A percentile compares a stretch with the other conserved stretches of the same genome.
Conservation (phyloP, 2,797 vertebrate genomes). For the Lindbergichthys nudifrons region DNA sequence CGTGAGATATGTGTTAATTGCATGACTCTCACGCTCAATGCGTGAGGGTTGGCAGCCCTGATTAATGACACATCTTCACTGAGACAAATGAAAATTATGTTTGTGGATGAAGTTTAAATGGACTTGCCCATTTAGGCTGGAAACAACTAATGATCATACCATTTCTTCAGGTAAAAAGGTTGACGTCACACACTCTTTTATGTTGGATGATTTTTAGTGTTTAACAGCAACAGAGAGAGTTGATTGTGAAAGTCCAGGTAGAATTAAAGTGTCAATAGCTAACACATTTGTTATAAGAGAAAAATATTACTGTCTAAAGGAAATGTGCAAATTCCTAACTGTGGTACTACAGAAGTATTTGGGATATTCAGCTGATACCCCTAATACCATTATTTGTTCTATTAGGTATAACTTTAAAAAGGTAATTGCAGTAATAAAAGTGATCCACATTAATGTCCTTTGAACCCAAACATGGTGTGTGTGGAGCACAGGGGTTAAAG, state of each 20-base stretch:
- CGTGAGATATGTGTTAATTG: too few relatives aligned
- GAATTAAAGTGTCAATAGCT: neutral
- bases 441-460: neutral
- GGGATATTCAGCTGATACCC: neutral
- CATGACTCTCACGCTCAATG: too few relatives aligned
- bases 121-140: neutral
- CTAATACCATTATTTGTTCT: neutral
- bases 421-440: neutral
- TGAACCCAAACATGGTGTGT: neutral
- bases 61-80: too few relatives aligned
- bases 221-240: too few relatives aligned
- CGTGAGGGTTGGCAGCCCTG: too few relatives aligned
- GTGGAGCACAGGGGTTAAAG: conserved; percentile 19
- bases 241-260: neutral
- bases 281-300: neutral
- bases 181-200: neutral
- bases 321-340: neutral
- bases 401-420: neutral
- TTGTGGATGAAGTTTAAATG: neutral
- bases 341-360: neutral
- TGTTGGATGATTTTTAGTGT: neutral
- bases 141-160: neutral
- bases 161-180: neutral
- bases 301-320: neutral
- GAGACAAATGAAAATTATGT: neutral